phyloP scores from a whole-genome alignment of 2,113 vertebrate genomes.

The Sebastes fasciatus region DNA sequence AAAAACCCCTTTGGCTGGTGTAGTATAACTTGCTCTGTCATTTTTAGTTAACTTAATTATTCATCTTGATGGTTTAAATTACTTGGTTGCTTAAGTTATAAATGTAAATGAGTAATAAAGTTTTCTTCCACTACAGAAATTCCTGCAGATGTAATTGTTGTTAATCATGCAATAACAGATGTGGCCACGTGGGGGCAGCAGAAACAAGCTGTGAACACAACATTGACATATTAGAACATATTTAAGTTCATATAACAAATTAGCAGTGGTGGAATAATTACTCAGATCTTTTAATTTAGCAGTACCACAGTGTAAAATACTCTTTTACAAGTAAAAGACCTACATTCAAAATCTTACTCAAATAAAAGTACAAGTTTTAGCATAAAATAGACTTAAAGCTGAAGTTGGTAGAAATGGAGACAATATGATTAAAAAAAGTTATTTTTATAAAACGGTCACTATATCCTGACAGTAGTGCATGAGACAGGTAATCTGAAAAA shows the following conservation, averaged over 20 bases:
- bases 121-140: background rate
- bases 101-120: background rate
- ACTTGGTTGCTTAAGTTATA: background rate
- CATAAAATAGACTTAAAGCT: background rate
- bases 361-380: background rate
- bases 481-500: too few relatives aligned
- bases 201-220: background rate
- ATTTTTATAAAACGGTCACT: too few relatives aligned
- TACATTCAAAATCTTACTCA: background rate
- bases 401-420: too few relatives aligned
- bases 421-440: too few relatives aligned
- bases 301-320: background rate
- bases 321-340: background rate
- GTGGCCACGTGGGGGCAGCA: background rate
- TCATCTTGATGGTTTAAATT: background rate
- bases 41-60: background rate
- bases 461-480: too few relatives aligned
- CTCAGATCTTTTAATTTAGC: background rate
- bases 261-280: background rate
- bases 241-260: too few relatives aligned
- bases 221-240: background rate
- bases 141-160: background rate
- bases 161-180: background rate
- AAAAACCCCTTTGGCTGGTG: background rate
- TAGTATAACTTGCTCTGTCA: background rate